Evolutionary conservation across 2,888 invertebrate species (phyloP).

Genomic region (Eretmocerus hayati): DNA sequence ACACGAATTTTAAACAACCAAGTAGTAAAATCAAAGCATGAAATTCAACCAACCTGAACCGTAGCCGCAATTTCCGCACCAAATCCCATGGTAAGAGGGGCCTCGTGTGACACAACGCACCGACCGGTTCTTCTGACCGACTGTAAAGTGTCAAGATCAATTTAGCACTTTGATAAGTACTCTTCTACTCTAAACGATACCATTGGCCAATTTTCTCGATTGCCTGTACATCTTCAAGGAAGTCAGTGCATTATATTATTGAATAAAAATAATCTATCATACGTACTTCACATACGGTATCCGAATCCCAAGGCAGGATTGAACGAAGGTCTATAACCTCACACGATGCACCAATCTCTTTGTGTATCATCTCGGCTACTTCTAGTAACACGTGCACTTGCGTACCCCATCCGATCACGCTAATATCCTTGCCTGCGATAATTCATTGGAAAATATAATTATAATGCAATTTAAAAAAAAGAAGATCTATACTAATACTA

Average conservation of each 20-base stretch:
- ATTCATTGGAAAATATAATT: too few relatives aligned
- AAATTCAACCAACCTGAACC: slow-evolving; percentile 70
- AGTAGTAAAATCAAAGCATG: too few relatives aligned
- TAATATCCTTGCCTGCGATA: slow-evolving; percentile 52
- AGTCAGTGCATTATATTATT: not conserved
- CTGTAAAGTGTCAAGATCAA: slow-evolving; percentile 49
- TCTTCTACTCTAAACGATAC: not conserved
- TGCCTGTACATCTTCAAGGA: not conserved
- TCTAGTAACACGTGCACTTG: slow-evolving; percentile 85
- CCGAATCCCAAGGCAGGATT: slow-evolving; percentile 92
- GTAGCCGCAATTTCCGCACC: slow-evolving; percentile 92
- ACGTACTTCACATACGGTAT: slow-evolving; percentile 76
- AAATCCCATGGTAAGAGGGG: slow-evolving; percentile 91
- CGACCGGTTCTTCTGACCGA: slow-evolving; percentile 93
- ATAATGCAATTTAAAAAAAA: too few relatives aligned
- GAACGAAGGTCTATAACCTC: slow-evolving; percentile 96
- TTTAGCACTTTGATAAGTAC: not conserved
- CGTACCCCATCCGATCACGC: slow-evolving; percentile 86
- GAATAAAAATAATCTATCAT: not conserved
- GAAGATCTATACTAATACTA: too few relatives aligned
- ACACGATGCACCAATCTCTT: slow-evolving; percentile 68
- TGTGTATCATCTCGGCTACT: slow-evolving; percentile 76
- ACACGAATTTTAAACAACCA: too few relatives aligned
- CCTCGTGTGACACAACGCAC: slow-evolving; percentile 88
- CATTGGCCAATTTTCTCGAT: not conserved